A percentile compares a stretch with the other conserved stretches of the same genome.
phyloP scores from a whole-genome alignment of 2,113 vertebrate species.

The Rhinogobius similis region DNA sequence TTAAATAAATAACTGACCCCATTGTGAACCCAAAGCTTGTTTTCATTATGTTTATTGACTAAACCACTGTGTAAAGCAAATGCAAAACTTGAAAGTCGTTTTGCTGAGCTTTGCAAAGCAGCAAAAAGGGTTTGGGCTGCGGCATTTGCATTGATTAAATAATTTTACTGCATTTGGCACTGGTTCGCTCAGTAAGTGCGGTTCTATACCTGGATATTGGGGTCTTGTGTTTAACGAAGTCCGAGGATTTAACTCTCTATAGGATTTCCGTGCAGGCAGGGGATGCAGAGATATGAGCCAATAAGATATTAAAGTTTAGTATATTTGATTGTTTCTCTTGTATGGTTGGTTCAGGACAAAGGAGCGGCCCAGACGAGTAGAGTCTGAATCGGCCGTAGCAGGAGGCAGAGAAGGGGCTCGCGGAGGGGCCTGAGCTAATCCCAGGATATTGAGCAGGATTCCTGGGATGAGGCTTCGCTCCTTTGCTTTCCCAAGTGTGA shows the following conservation, averaged over 20 bases:
- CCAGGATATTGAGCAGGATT: conserved; percentile 82
- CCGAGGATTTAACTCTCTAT: conserved; percentile 32
- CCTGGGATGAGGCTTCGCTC: conserved; percentile 76
- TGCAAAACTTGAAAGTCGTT: not conserved
- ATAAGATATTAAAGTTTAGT: conserved; percentile 80
- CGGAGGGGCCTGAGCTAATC: conserved; percentile 77
- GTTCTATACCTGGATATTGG: conserved; percentile 30
- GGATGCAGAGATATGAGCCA: conserved; percentile 70
- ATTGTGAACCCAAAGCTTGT: conserved; percentile 2
- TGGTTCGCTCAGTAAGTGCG: conserved; percentile 17
- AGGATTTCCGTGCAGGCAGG: conserved; percentile 45
- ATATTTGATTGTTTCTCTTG: conserved; percentile 79
- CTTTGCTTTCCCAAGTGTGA: conserved; percentile 83
- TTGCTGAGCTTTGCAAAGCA: conserved; percentile 37
- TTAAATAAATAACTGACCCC: conserved; percentile 1
- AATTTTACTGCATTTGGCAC: conserved; percentile 28
- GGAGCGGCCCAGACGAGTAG: conserved; percentile 64
- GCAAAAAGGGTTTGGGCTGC: conserved; percentile 25
- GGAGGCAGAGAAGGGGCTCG: conserved; percentile 67
- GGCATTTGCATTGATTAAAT: conserved; percentile 39
- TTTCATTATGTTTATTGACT: conserved; percentile 12
- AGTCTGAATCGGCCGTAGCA: conserved; percentile 70
- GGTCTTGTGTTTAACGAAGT: conserved; percentile 50
- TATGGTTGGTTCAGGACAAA: conserved; percentile 64
- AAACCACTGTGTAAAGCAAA: conserved; percentile 7